Conservation (phyloP, 2,797 vertebrate species). For the Squalus acanthias region DNA sequence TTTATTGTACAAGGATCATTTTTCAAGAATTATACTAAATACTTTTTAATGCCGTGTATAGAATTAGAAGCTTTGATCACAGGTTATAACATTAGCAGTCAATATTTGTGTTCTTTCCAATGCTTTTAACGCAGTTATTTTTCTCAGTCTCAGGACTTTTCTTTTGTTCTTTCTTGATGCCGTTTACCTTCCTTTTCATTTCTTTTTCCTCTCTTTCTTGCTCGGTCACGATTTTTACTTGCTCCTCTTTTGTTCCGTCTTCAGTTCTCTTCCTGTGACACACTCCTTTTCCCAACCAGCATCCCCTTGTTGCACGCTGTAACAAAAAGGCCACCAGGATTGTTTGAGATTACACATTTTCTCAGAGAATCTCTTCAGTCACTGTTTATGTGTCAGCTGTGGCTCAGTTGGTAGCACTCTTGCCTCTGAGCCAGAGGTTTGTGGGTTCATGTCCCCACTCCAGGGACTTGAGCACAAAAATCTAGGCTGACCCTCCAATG, state of each 20-base stretch:
- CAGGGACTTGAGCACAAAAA: too few relatives aligned
- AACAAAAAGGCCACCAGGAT: neutral
- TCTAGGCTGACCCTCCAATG: too few relatives aligned
- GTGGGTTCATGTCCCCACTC: too few relatives aligned
- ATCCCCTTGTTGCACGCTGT: neutral
- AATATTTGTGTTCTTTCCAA: neutral
- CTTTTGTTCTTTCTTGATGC: neutral
- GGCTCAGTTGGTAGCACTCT: too few relatives aligned
- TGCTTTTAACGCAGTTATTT: neutral
- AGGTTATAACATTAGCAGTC: neutral
- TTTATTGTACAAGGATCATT: neutral
- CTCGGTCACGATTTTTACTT: neutral
- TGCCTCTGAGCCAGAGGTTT: too few relatives aligned
- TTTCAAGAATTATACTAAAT: neutral
- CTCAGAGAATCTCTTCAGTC: neutral
- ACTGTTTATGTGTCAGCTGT: neutral
- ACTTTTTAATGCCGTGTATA: neutral
- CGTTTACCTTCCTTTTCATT: too few relatives aligned
- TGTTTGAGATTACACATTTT: neutral
- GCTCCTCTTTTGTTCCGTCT: too few relatives aligned
- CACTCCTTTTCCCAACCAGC: neutral
- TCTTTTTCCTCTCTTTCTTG: neutral
- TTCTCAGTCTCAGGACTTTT: neutral
- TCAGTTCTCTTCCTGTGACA: neutral
- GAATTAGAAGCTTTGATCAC: neutral